These are phyloP conservation scores for Pseudorhombus dupliciocellatus DNA, from an alignment of 2,113 vertebrate genomes.

Conservation along the genomic window DNA sequence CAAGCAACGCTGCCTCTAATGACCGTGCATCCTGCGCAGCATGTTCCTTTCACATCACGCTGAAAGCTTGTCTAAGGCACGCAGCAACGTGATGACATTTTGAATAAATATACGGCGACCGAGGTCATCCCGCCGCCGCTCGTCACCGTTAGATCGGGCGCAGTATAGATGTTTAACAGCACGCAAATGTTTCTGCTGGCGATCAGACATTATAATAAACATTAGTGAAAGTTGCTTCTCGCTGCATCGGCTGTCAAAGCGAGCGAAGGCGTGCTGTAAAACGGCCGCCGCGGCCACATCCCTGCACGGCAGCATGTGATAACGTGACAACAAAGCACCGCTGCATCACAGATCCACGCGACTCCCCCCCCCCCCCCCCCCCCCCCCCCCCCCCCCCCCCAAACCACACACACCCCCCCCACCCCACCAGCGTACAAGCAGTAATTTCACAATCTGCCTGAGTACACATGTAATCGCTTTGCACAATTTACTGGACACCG, in stretches of 20 bases:
- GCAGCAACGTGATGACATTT: not conserved
- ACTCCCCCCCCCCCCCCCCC: slow-evolving; percentile 16
- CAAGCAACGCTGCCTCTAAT: slow-evolving; percentile 24
- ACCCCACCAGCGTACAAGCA: slow-evolving; percentile 7
- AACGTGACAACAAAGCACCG: slow-evolving; percentile 9
- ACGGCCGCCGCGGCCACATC: not conserved
- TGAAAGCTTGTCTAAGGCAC: slow-evolving; percentile 16
- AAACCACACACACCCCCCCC: slow-evolving; percentile 12
- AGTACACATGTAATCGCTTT: slow-evolving; percentile 42
- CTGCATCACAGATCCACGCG: slow-evolving; percentile 19
- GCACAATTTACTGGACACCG: slow-evolving; percentile 26
- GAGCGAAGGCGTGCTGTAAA: slow-evolving; percentile 44
- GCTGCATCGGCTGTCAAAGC: slow-evolving; percentile 22
- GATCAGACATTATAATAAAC: slow-evolving; percentile 18
- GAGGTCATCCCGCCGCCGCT: not conserved
- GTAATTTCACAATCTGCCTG: slow-evolving; percentile 29
- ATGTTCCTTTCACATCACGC: slow-evolving; percentile 1
- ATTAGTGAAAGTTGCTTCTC: slow-evolving; percentile 4
- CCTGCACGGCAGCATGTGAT: slow-evolving; percentile 31
- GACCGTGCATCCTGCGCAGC: not conserved
- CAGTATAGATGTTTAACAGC: slow-evolving; percentile 24
- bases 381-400: slow-evolving; percentile 17
- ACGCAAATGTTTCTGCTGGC: not conserved
- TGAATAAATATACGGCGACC: slow-evolving; percentile 10
- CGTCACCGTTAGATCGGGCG: not conserved